Percentiles rank a stretch among this genome's conserved stretches.
These are phyloP conservation scores for Hemicentrotus pulcherrimus DNA, from an alignment of 35 echinoderm and acorn worm species.

Conservation along the genomic window DNA sequence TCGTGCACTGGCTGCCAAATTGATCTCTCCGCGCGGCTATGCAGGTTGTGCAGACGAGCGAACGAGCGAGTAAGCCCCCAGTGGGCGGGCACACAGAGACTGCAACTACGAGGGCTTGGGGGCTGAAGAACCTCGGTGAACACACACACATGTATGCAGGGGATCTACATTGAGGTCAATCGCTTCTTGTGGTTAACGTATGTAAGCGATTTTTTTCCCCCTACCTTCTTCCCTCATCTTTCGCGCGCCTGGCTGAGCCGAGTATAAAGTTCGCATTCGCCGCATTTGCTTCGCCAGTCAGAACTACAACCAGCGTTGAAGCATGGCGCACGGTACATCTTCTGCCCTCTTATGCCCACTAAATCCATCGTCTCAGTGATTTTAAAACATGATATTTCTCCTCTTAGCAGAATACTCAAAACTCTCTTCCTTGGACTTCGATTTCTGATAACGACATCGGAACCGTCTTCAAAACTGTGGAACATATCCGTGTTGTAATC, in stretches of 20 bases:
- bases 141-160: constrained; percentile 27
- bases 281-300: constrained; percentile 6
- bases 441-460: background rate
- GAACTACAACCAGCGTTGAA: background rate
- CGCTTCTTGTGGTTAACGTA: constrained; percentile 39
- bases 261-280: constrained; percentile 29
- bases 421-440: background rate
- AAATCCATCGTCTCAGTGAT: background rate
- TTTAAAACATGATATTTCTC: background rate
- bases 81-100: constrained; percentile 29
- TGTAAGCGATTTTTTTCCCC: constrained; percentile 25
- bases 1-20: background rate
- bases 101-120: background rate
- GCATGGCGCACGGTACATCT: background rate
- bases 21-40: constrained; percentile 30
- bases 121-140: constrained; percentile 29
- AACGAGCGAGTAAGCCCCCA: background rate
- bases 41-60: background rate
- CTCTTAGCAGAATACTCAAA: background rate
- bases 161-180: constrained; percentile 46
- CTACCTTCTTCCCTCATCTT: constrained; percentile 12
- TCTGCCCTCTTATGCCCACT: background rate
- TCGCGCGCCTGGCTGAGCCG: constrained; percentile 22
- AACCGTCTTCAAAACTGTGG: background rate
- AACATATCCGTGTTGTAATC: background rate